Base-by-base conservation (phyloP, 2,888 invertebrate species). In the Pelosia muscerda region DNA sequence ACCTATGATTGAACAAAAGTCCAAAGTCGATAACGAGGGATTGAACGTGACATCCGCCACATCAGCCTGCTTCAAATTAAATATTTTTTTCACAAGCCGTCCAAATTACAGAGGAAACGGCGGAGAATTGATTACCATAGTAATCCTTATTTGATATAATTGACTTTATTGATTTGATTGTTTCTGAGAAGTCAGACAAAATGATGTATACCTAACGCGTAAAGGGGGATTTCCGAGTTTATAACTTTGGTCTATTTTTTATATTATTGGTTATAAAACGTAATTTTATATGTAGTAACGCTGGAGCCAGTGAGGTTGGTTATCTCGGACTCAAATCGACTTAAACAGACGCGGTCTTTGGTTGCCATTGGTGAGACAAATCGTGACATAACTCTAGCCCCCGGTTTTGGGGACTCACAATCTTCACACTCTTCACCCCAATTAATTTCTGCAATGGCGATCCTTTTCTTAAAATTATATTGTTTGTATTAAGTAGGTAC, bases 31-130 rank as follows among this genome's bases (percentile, higher is more conserved):
- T 84, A 85, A 86, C 81, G 76, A 85, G 81, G 77, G 70, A n/a
- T 26, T 61, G 56, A 71, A 86, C 86, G 86, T 86, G 86, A 86
- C 85, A 83, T 86, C 86, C 85, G 84, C 81, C 38, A 15, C 65
- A 58, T 28, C 61, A 70, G 53, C 63, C 75, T 71, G 67, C 74
- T 66, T 73, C 75, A 71, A 75, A 78, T 77, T 66, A 71, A 61
- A 65, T 49, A 19, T 69, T 81, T 68, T n/a, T 71, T 72, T 73
- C 61, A 65, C 61, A 60, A 71, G 63, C 65, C 57, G 71, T 72
- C 68, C 53, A 67, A 75, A 79, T 75, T 68, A 78, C 68, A 71
- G 71, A 72, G 70, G 68, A 77, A 74, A 78, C 69, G 22, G 60
- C 67, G 60, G 69, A 62, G 71, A 78, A 78, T 81, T 76, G 72